Base-by-base conservation (phyloP, 1,140 invertebrate species). In the Anastatus disparis region DNA sequence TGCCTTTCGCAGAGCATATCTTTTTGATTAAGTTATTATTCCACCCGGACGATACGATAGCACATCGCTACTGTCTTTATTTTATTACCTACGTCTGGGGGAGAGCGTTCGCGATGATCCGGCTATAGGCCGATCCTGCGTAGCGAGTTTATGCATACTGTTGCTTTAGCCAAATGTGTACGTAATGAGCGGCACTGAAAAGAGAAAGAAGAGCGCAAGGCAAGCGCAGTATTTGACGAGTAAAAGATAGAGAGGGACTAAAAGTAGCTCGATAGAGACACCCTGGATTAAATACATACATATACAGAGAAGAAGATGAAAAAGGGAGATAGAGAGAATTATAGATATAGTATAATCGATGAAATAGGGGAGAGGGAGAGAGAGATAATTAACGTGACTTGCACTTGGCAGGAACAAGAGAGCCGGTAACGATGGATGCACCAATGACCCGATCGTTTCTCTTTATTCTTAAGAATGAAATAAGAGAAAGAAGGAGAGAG, bases 231-330 rank as follows among this genome's bases (percentile, higher is more conserved):
- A 67, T 75, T 80, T 76, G 75, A 77, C 77, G 75, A 75, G 74
- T 71, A 61, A 65, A n/a, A 75, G 81, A 79, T 81, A 38, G 10
- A 53, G 44, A 79, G 79, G 79, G 75, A 80, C 83, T 86, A 86
- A 85, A 86, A 79, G 84, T 86, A 86, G 84, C 80, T 70, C 77
- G 71, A 76, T 84, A 82, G 24, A 59, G n/a, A 1, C 48, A 83
- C 84, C 83, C 83, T 85, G 82, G 79, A 84, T 71, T 62, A 52
- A 38, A 31, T 38, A 27, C 22, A 62, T 7, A n/a, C n/a, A n/a
- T n/a, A n/a, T n/a, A n/a, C n/a, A n/a, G n/a, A n/a, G n/a, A n/a
- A n/a, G n/a, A n/a, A n/a, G n/a, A 24, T 3, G 9, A 52, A 24
- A 52, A 24, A 27, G 31, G 42, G 66, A 69, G 73, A 78, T 79